phyloP scores from a whole-genome alignment of 2,888 invertebrate genomes.

The Ormyrus rosae region DNA sequence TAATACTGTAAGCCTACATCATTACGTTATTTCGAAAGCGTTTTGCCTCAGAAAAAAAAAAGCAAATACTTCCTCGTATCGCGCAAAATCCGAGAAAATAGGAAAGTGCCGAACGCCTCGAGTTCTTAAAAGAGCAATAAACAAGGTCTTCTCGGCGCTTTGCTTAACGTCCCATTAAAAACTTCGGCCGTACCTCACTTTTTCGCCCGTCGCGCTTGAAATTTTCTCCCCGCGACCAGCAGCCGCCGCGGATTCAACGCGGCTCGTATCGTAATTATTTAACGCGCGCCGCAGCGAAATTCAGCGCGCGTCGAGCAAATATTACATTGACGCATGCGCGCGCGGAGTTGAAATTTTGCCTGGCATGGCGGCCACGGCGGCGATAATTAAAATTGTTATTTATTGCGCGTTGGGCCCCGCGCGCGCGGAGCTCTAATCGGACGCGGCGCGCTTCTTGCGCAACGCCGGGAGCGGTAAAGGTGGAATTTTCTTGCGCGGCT shows the following conservation, averaged over 20 bases:
- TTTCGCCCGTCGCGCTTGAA: not conserved
- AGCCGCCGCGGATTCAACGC: not conserved
- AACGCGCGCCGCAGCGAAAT: not conserved
- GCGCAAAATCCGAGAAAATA: not conserved
- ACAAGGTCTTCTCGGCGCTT: not conserved
- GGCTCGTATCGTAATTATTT: slow-evolving; percentile 37
- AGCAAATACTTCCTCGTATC: not conserved
- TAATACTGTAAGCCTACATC: no score
- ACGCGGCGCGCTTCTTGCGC: slow-evolving; percentile 58
- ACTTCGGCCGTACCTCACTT: not conserved
- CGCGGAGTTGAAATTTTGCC: slow-evolving; percentile 60
- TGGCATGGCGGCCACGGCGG: slow-evolving; percentile 34
- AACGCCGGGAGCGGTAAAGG: slow-evolving; percentile 47
- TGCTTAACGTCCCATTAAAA: not conserved
- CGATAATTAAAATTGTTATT: slow-evolving; percentile 68
- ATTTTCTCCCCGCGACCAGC: not conserved
- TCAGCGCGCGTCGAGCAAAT: not conserved
- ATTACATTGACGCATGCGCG: slow-evolving; percentile 14
- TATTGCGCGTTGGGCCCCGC: slow-evolving; percentile 57
- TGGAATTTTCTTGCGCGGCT: no score
- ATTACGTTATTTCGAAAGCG: not conserved
- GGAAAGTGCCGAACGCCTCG: not conserved
- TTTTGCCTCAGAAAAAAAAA: slow-evolving; percentile 6
- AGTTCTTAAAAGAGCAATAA: not conserved
- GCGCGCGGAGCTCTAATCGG: slow-evolving; percentile 59